phyloP scores from a whole-genome alignment of 2,113 vertebrate species.

The Ceyx cyanopectus region DNA sequence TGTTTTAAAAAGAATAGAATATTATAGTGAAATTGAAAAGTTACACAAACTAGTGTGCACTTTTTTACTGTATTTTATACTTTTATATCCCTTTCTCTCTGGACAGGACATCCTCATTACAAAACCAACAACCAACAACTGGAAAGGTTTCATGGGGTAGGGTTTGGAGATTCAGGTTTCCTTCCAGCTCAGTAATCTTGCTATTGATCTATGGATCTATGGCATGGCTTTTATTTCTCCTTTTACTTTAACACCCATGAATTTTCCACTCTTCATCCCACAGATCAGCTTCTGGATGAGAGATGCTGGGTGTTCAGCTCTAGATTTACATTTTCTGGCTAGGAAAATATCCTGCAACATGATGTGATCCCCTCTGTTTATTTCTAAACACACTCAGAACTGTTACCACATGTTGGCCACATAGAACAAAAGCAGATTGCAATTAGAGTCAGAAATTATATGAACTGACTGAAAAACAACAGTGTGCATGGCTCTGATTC shows the following conservation, averaged over 20 bases:
- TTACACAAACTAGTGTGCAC: background rate
- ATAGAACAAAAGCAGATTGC: background rate
- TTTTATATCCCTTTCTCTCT: background rate
- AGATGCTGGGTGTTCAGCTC: background rate
- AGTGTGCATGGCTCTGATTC: background rate
- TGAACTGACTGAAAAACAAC: background rate
- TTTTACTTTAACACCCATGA: background rate
- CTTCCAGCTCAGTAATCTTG: background rate
- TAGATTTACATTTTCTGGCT: background rate
- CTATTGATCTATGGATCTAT: background rate
- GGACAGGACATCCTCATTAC: background rate
- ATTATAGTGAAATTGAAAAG: background rate
- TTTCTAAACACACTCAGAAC: background rate
- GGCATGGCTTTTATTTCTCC: background rate
- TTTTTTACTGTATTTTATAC: background rate
- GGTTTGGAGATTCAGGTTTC: background rate
- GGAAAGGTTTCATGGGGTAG: background rate
- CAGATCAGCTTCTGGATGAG: background rate
- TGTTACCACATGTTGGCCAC: slow-evolving; percentile 19
- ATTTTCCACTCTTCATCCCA: background rate
- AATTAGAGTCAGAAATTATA: background rate
- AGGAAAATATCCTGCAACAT: background rate
- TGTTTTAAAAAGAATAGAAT: background rate
- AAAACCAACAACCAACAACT: background rate
- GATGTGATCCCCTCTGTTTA: background rate